Evolutionary conservation across 2,797 vertebrate species (phyloP), one percentile per base, ranked within the genome.

Genomic region (Acanthiza pusilla): DNA sequence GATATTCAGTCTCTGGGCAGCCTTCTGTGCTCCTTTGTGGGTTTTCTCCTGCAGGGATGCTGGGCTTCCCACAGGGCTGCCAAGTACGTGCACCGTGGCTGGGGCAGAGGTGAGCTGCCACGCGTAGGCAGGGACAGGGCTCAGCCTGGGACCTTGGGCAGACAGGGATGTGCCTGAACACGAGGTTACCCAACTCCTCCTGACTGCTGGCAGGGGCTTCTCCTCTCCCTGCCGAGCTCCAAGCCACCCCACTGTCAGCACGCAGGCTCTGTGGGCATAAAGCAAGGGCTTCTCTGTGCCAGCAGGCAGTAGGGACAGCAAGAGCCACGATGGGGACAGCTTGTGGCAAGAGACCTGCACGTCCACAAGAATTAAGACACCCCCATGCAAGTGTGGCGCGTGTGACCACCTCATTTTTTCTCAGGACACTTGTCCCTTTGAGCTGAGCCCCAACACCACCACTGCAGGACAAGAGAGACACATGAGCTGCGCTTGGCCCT

Each of bases 311-410:
- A 17, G 27, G 34, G 51, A 67, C 30, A 71, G 48, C 16, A 60
- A 27, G n/a, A 77, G 45, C 22, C 38, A 76, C 62, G 22, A 18
- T 2, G 1, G 1, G 23, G 16, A 6, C 22, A 70, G 55, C 13
- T 53, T n/a, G 13, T 38, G 15, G 20, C 25, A 74, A 19, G 19
- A 60, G 6, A 61, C 11, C 25, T 67, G 66, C 51, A 54, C 4
- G 9, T 84, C 1, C 2, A 15, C 0, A 11, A 63, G 40, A 81
- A 75, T 40, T n/a, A 40, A 54, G 23, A 65, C 10, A 58, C 2
- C 0, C 1, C 5, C 16, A 16, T 20, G 45, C n/a, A 63, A 36
- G 36, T 0, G 0, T 13, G 43, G 26, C 29, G 66, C 0, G 5
- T 6, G 1, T 22, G n/a, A 47, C 16, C 8, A 1, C 5, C 34